phyloP scores from a whole-genome alignment of 1,140 invertebrate species.

The Paralvinella palmiformis region DNA sequence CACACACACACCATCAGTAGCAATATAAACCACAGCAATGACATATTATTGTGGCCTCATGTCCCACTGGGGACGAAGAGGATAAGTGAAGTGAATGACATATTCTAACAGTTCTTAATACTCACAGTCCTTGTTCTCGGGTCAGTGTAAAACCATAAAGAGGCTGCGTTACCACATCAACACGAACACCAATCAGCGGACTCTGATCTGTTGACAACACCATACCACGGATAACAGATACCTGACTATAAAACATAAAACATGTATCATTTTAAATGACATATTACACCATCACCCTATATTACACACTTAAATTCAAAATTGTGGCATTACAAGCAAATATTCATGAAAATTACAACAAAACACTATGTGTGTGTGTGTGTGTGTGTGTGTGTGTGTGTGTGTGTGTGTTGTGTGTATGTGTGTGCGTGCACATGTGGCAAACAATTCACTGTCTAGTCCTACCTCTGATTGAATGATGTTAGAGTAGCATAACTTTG shows the following conservation, averaged over 20 bases:
- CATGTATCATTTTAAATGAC: constrained; percentile 4
- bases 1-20: neutral
- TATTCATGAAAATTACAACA: no score
- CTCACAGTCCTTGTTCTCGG: constrained; percentile 89
- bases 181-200: constrained; percentile 86
- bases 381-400: no score
- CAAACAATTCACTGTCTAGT: neutral
- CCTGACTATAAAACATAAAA: constrained; percentile 66
- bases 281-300: no score
- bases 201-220: constrained; percentile 85
- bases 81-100: neutral
- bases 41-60: neutral
- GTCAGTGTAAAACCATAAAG: constrained; percentile 91
- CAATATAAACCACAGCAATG: neutral
- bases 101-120: constrained; percentile 29
- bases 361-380: no score
- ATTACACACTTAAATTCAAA: no score
- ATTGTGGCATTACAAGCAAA: no score
- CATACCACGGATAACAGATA: constrained; percentile 88
- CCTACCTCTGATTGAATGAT: constrained; percentile 93
- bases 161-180: constrained; percentile 85
- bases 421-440: no score
- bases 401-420: no score
- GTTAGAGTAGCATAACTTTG: constrained; percentile 92
- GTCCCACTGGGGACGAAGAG: neutral